A percentile compares a stretch with the other conserved stretches of the same genome.
phyloP scores from a whole-genome alignment of 2,888 invertebrate genomes.

The Spisula subtruncata region DNA sequence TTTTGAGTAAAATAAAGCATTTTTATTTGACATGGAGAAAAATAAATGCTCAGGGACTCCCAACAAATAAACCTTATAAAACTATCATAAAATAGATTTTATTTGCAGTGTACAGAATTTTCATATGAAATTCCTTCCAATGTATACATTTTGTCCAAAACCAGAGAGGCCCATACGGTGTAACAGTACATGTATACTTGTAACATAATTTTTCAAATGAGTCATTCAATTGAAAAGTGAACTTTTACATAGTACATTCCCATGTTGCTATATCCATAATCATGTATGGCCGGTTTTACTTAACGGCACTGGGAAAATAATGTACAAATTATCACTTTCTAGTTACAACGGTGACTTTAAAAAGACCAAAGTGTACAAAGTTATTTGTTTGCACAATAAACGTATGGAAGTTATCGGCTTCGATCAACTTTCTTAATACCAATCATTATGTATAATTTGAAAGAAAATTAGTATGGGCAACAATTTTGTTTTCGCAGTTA shows the following conservation, averaged over 20 bases:
- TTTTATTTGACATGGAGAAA: too few species aligned
- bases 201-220: too few species aligned
- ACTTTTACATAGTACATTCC: not conserved
- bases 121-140: too few species aligned
- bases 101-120: too few species aligned
- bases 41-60: too few species aligned
- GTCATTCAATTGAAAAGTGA: not conserved
- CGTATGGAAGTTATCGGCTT: constrained; percentile 17
- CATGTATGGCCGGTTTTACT: not conserved
- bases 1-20: too few species aligned
- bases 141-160: too few species aligned
- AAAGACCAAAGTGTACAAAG: constrained; percentile 21
- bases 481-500: constrained; percentile 56
- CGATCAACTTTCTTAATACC: constrained; percentile 21
- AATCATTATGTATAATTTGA: constrained; percentile 50
- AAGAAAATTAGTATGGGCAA: constrained; percentile 39
- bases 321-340: not conserved
- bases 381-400: constrained; percentile 14
- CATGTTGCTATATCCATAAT: not conserved
- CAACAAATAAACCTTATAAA: too few species aligned
- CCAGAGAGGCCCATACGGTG: too few species aligned
- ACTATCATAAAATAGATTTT: too few species aligned
- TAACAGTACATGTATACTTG: too few species aligned
- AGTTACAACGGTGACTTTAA: not conserved
- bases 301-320: not conserved